Percentiles rank a stretch among this genome's conserved stretches.
These are phyloP conservation scores for Diachasmimorpha longicaudata DNA, from an alignment of 1,140 invertebrate species.

Conservation along the genomic window DNA sequence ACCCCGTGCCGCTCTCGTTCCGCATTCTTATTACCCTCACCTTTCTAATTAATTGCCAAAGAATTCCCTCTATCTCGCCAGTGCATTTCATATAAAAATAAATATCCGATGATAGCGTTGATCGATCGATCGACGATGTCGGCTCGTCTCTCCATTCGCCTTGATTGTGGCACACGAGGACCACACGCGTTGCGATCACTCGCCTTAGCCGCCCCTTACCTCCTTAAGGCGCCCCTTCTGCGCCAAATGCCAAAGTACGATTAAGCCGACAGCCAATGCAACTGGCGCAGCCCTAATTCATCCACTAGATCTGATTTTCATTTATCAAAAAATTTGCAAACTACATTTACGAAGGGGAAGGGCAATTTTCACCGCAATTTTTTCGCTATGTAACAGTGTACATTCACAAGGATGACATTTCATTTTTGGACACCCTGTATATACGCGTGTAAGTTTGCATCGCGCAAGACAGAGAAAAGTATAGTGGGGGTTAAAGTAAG, in stretches of 20 bases:
- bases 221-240: constrained; percentile 1
- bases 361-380: no score
- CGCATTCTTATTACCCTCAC: neutral
- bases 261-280: neutral
- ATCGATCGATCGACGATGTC: constrained; percentile 44
- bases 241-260: neutral
- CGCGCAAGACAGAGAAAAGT: constrained; percentile 15
- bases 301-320: neutral
- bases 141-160: constrained; percentile 12
- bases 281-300: neutral
- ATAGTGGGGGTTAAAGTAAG: constrained; percentile 30
- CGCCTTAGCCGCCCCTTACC: constrained; percentile 8
- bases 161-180: constrained; percentile 31
- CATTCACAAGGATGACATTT: no score
- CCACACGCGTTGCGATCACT: constrained; percentile 46
- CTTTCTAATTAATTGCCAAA: neutral
- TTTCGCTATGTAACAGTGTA: no score
- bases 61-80: neutral
- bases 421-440: no score
- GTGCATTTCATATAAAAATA: neutral
- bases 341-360: no score
- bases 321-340: no score
- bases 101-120: constrained; percentile 28
- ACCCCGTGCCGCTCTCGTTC: neutral
- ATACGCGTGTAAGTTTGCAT: neutral